A percentile compares a stretch with the other conserved stretches of the same genome.
phyloP scores from a whole-genome alignment of 2,888 invertebrate genomes.

The Arrhopalites spinosus region DNA sequence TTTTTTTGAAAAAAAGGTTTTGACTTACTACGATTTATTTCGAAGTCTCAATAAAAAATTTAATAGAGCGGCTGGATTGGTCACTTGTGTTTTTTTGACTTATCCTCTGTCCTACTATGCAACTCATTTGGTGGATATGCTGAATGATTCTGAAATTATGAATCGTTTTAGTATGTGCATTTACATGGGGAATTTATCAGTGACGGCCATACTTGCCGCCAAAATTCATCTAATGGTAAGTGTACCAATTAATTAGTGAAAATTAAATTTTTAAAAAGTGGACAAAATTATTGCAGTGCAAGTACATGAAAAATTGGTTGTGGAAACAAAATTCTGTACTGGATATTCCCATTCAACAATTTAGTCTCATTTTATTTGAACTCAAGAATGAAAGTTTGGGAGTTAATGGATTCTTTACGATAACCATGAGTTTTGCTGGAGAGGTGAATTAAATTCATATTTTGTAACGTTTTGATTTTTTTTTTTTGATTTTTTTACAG shows the following conservation, averaged over 20 bases:
- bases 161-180: conserved; percentile 27
- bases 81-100: conserved; percentile 23
- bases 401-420: conserved; percentile 11
- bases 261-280: not conserved
- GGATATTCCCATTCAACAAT: not conserved
- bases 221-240: conserved; percentile 17
- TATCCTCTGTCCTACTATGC: conserved; percentile 26
- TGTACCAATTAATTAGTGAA: not conserved
- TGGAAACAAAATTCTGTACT: not conserved
- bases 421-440: conserved; percentile 18
- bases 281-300: not conserved
- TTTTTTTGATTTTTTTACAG: conserved; percentile 1
- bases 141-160: conserved; percentile 19
- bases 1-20: conserved; percentile 11
- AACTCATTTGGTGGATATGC: conserved; percentile 26
- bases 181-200: conserved; percentile 23
- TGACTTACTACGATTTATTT: conserved; percentile 4
- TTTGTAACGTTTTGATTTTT: not conserved
- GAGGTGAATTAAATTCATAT: conserved; percentile 1
- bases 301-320: conserved; percentile 3
- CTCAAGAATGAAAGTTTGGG: conserved; percentile 14
- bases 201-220: conserved; percentile 8
- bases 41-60: conserved; percentile 17
- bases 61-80: conserved; percentile 11
- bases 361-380: conserved; percentile 11